Base-by-base conservation (phyloP, 2,797 vertebrate species). In the Prunella strophiata region DNA sequence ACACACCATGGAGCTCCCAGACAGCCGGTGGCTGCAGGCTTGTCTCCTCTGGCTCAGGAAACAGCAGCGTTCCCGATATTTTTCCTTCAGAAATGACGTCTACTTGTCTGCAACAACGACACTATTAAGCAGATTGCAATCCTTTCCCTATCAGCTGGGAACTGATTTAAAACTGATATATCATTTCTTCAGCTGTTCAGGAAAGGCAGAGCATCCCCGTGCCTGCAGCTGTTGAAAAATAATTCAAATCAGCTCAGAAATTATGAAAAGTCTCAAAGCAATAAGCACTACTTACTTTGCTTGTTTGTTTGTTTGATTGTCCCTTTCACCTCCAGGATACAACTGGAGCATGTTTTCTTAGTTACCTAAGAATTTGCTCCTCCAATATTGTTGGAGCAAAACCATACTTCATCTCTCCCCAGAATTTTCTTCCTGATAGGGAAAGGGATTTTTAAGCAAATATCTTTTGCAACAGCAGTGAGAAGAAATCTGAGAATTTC, bases 401-500 rank as follows among this genome's bases (percentile, higher is more conserved):
- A 89, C 3, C 20, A 10, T 54, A 30, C 5, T 50, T 78, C 17
- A 36, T 7, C 11, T 11, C 32, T 16, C 23, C 7, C 2, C 2
- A 5, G 40, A 7, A 58, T 54, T 92, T 36, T 92, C n/a, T 58
- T 61, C 38, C 70, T 40, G 11, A 7, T 23, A 88, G 30, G 16
- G 47, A 78, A 74, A 77, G 6, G 3, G 30, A 45, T 16, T 67
- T 87, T 16, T 32, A 63, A 79, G 34, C 1, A 4, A 68, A 6
- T 51, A 55, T 5, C 7, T 26, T 77, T 76, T 85, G 26, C 70
- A 91, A 61, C 13, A 83, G 22, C 42, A 83, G 7, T n/a, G n/a
- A 81, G 58, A 83, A 89, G 27, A 80, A 88, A 78, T 30, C 15
- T 29, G 30, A 80, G 67, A 52, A 51, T 93, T 94, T 83, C 70